Conservation (phyloP, 2,113 vertebrate species). For the Lepisosteus osseus region DNA sequence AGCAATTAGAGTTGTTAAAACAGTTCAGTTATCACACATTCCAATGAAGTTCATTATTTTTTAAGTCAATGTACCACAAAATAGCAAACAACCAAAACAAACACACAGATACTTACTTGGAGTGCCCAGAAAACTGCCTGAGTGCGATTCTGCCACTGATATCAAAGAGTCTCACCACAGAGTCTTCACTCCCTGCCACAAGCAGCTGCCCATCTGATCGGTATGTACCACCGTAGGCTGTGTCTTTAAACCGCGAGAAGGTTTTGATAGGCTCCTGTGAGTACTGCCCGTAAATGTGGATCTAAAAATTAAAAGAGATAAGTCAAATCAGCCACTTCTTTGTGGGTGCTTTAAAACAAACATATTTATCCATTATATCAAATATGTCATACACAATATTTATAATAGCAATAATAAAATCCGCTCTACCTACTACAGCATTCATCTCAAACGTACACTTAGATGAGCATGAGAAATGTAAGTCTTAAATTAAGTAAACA, state of each 20-base stretch:
- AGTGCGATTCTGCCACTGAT: constrained; percentile 77
- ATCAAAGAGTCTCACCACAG: constrained; percentile 81
- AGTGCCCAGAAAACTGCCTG: constrained; percentile 82
- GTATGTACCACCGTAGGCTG: constrained; percentile 83
- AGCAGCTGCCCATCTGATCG: constrained; percentile 85
- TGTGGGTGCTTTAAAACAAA: not conserved
- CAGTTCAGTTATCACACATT: too few relatives aligned
- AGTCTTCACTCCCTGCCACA: constrained; percentile 85
- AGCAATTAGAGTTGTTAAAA: too few relatives aligned
- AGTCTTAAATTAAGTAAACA: too few relatives aligned
- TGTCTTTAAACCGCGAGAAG: constrained; percentile 86
- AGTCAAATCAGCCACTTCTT: not conserved
- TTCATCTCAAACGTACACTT: too few relatives aligned
- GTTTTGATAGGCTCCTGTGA: constrained; percentile 89
- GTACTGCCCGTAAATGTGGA: constrained; percentile 88
- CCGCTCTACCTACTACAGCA: too few relatives aligned
- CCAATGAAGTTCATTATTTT: too few relatives aligned
- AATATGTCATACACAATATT: too few relatives aligned
- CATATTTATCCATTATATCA: too few relatives aligned
- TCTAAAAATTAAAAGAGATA: constrained; percentile 49
- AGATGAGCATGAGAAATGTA: too few relatives aligned
- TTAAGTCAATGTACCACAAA: too few relatives aligned
- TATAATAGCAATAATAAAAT: too few relatives aligned
- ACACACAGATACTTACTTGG: constrained; percentile 74
- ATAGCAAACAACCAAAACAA: not conserved